phyloP scores from a whole-genome alignment of 2,113 vertebrate genomes.

The Brienomyrus brachyistius region DNA sequence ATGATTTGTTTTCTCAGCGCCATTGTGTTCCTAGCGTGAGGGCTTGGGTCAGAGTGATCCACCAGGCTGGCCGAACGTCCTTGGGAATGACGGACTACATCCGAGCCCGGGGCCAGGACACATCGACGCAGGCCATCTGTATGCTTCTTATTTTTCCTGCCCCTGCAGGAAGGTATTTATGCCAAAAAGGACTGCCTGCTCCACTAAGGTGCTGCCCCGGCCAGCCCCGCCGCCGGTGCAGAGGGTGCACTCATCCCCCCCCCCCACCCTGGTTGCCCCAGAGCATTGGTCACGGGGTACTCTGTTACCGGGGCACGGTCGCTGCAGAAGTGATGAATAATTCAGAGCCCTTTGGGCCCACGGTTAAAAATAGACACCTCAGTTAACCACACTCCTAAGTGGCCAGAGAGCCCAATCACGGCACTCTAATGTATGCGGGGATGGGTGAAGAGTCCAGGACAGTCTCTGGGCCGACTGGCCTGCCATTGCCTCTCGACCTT shows the following conservation, averaged over 20 bases:
- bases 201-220: neutral
- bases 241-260: neutral
- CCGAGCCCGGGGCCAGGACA: conserved; percentile 25
- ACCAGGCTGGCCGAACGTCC: conserved; percentile 13
- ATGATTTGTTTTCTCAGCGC: conserved; percentile 1
- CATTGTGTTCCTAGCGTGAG: neutral
- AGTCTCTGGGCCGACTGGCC: conserved; percentile 61
- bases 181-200: neutral
- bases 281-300: neutral
- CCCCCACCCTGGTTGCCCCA: neutral
- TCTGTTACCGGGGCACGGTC: neutral
- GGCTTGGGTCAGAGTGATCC: neutral
- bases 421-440: conserved; percentile 57
- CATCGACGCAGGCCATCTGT: neutral
- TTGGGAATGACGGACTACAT: conserved; percentile 24
- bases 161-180: neutral
- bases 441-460: conserved; percentile 59
- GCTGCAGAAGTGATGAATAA: conserved; percentile 5
- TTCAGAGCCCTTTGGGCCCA: conserved; percentile 21
- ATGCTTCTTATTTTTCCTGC: neutral
- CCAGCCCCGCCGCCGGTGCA: neutral
- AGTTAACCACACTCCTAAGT: conserved; percentile 42
- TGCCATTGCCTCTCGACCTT: conserved; percentile 68
- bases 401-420: conserved; percentile 62
- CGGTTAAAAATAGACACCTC: conserved; percentile 63